Conservation (phyloP, 2,888 invertebrate genomes). For the Lasioglossum villosulum region DNA sequence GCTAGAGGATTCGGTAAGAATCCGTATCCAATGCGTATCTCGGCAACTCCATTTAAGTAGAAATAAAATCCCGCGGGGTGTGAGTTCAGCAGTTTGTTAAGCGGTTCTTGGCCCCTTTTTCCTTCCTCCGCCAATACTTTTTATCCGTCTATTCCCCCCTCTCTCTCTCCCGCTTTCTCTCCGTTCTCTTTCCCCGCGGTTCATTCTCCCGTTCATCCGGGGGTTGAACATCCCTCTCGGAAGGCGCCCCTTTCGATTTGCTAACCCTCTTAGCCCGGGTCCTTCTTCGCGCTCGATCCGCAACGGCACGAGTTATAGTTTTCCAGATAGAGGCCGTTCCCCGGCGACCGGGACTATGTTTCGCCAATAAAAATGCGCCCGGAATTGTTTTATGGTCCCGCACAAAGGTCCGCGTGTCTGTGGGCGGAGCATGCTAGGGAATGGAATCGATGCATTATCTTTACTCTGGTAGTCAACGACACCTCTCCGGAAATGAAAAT, state of each 20-base stretch:
- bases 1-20: slow-evolving; percentile 52
- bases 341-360: slow-evolving; percentile 39
- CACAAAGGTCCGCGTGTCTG: slow-evolving; percentile 16
- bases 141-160: slow-evolving; percentile 34
- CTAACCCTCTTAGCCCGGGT: slow-evolving; percentile 42
- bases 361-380: slow-evolving; percentile 61
- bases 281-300: slow-evolving; percentile 37
- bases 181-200: background rate
- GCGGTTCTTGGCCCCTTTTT: slow-evolving; percentile 68
- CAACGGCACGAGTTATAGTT: slow-evolving; percentile 58
- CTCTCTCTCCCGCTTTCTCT: background rate
- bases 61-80: slow-evolving; percentile 81
- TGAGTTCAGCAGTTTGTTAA: slow-evolving; percentile 83
- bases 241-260: slow-evolving; percentile 57
- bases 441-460: slow-evolving; percentile 64
- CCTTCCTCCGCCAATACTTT: slow-evolving; percentile 40
- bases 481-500: slow-evolving; percentile 67
- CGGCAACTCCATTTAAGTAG: slow-evolving; percentile 80
- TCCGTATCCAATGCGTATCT: slow-evolving; percentile 75
- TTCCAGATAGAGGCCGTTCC: slow-evolving; percentile 32
- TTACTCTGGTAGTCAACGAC: slow-evolving; percentile 53
- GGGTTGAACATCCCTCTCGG: slow-evolving; percentile 34
- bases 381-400: slow-evolving; percentile 56
- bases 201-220: slow-evolving; percentile 20
- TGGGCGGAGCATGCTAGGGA: slow-evolving; percentile 15